Evolutionary conservation across 2,888 invertebrate species (phyloP), one percentile per base, ranked within the genome.

Genomic region (Acholoe squamosa): DNA sequence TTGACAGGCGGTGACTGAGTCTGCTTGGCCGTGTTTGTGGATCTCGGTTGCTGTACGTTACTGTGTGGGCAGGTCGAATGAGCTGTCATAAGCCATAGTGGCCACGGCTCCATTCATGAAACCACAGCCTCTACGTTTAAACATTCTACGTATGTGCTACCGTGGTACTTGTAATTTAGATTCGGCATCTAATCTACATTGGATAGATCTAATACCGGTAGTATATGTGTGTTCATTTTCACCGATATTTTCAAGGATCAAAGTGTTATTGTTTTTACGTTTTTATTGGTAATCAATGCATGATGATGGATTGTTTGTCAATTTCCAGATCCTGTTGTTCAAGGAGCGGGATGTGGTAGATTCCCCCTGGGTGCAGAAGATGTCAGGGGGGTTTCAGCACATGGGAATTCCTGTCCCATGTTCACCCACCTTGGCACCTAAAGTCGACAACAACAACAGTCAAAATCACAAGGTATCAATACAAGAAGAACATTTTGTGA

Each of bases 291-390:
- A n/a, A 61, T n/a, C 19, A 19, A 3, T 61, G 5, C 61, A 61
- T 76, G 25, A 19, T 43, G 43, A 7, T 22, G 34, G 10, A 34
- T 80, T 80, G n/a, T 43, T 43, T 34, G n/a, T 71, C 33, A 1
- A 28, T 34, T 80, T 89, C 14, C 77, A 91, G 91, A 91, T 91
- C 54, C 89, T 91, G 52, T 56, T 91, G 51, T 91, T 84, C 80
- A 91, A 91, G 80, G 89, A 91, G 89, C 52, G 91, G 89, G 89
- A 91, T 91, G 91, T 91, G 77, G 90, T 89, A 43, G 34, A 28
- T 51, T 91, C 80, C 67, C 80, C 89, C 43, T 25, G 71, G 71
- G 71, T 71, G 31, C 77, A 52, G 76, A 89, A 84, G 84, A 89
- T 91, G 91, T 89, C 91, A 91, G 89, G 89, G 61, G 89, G 89